Conservation (phyloP, 53 echinoderm and acorn worm species). For the Paracentrotus lividus region DNA sequence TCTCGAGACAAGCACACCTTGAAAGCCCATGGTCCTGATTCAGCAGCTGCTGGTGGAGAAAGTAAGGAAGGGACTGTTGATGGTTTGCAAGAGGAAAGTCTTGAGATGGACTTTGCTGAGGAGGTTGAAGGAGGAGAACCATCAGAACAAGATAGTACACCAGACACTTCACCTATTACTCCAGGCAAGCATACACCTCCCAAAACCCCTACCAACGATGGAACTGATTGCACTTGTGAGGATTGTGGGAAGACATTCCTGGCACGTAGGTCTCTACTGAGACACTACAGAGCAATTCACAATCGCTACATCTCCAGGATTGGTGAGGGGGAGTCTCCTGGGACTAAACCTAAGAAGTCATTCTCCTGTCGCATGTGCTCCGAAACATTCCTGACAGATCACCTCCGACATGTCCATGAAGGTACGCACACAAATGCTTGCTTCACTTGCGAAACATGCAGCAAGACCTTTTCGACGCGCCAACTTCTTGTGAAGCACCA, state of each 20-base stretch:
- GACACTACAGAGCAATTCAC: conserved; percentile 62
- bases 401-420: conserved; percentile 70
- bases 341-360: conserved; percentile 55
- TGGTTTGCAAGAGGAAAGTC: neutral
- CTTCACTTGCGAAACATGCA: conserved; percentile 77
- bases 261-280: conserved; percentile 43
- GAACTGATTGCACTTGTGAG: conserved; percentile 55
- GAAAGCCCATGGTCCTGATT: conserved; percentile 30
- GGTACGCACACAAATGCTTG: conserved; percentile 59
- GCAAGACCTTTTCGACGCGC: conserved; percentile 72
- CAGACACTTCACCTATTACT: neutral
- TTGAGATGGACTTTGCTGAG: neutral
- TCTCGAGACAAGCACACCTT: conserved; percentile 55
- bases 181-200: neutral
- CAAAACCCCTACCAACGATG: neutral
- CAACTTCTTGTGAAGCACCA: conserved; percentile 74
- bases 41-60: neutral
- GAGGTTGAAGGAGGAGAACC: neutral
- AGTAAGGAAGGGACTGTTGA: conserved; percentile 2
- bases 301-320: conserved; percentile 54
- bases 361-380: conserved; percentile 63
- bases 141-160: neutral
- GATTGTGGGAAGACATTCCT: conserved; percentile 60
- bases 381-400: conserved; percentile 65
- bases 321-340: conserved; percentile 25